These are phyloP conservation scores for Charadrius vociferus DNA, from an alignment of 2,113 vertebrate genomes.

Conservation along the genomic window DNA sequence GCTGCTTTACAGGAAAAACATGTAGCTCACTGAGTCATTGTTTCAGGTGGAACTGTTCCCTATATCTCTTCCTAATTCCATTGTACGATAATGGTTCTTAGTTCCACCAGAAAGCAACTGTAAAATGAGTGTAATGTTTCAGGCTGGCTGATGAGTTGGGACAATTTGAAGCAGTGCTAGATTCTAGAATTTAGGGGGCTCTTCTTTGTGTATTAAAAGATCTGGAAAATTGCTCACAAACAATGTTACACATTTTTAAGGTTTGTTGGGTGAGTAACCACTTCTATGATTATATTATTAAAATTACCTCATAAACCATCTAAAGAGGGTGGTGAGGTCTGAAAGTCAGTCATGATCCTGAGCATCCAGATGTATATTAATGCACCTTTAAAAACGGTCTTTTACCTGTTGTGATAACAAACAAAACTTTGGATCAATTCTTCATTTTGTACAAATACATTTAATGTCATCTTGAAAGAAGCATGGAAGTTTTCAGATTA, in stretches of 20 bases:
- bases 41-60: background rate
- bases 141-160: background rate
- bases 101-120: background rate
- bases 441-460: background rate
- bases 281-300: background rate
- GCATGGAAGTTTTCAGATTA: background rate
- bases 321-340: background rate
- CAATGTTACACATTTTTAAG: background rate
- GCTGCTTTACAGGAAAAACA: background rate
- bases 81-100: background rate
- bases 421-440: accelerated
- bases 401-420: background rate
- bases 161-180: background rate
- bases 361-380: background rate
- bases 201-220: background rate
- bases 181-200: background rate
- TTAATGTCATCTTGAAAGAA: background rate
- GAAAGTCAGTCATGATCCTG: background rate
- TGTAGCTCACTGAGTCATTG: background rate
- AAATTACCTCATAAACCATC: background rate
- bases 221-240: background rate
- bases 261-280: background rate
- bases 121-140: background rate
- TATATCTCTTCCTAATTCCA: background rate
- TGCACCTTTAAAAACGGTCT: background rate